phyloP scores from a whole-genome alignment of 30 jellyfish, hydroid and myxozoan genomes.

The Hydractinia symbiolongicarpus region DNA sequence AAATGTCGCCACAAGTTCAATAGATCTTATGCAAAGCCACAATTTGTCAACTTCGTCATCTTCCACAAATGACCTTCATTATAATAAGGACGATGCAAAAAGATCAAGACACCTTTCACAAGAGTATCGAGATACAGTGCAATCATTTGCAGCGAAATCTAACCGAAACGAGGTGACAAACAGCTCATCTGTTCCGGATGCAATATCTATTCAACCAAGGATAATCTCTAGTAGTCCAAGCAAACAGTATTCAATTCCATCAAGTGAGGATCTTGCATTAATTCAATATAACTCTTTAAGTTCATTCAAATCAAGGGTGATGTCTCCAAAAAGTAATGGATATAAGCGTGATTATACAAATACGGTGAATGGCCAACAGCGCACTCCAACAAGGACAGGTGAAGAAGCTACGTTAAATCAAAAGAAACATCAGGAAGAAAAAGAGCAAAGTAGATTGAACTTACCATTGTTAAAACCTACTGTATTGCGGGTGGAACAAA shows the following conservation, averaged over 20 bases:
- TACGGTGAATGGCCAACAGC: neutral
- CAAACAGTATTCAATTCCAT: constrained; percentile 5
- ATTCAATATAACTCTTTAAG: constrained; percentile 4
- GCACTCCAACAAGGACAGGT: neutral
- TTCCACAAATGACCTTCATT: neutral
- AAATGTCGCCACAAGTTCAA: neutral
- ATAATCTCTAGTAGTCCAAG: constrained; percentile 3
- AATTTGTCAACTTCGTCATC: no score
- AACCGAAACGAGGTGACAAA: neutral
- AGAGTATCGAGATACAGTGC: constrained; percentile 6
- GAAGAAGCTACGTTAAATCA: neutral
- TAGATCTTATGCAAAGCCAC: no score
- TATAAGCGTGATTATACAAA: neutral
- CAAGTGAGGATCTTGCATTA: neutral
- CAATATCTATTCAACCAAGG: neutral
- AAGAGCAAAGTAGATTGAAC: neutral
- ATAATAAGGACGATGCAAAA: neutral
- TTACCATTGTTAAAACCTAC: neutral
- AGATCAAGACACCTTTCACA: constrained; percentile 5
- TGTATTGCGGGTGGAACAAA: neutral
- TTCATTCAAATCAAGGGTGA: neutral
- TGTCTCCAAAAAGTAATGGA: neutral
- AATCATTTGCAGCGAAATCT: constrained; percentile 12
- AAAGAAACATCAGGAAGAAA: neutral
- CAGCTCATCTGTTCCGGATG: neutral